Percentiles rank a stretch among this genome's conserved stretches.
Evolutionary conservation across 2,888 invertebrate genomes (phyloP).

Genomic region (Drosophila algonquin): DNA sequence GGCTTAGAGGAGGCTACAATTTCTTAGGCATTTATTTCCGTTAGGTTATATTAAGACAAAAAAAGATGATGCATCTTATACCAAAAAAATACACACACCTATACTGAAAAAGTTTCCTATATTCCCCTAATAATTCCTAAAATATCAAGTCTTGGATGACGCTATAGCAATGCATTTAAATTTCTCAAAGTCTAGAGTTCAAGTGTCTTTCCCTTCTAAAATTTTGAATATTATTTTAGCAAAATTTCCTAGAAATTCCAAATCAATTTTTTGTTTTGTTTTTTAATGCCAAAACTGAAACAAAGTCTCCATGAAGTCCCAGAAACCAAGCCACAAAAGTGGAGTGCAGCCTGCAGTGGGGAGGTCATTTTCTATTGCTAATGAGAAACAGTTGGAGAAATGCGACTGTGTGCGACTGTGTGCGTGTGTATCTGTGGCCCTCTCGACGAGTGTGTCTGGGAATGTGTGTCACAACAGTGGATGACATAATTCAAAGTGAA

Average conservation of each 20-base stretch:
- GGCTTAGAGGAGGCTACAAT: neutral
- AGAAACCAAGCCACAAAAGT: neutral
- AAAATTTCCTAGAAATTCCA: neutral
- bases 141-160: neutral
- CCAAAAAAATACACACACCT: too few species aligned
- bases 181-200: neutral
- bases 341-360: neutral
- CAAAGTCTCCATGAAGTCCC: constrained; percentile 52
- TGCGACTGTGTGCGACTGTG: constrained; percentile 5
- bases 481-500: constrained; percentile 79
- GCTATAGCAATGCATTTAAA: neutral
- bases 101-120: too few species aligned
- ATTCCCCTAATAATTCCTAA: too few species aligned
- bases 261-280: neutral
- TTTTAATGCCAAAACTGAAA: constrained; percentile 50
- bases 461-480: constrained; percentile 48
- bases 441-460: constrained; percentile 16
- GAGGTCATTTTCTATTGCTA: constrained; percentile 54
- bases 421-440: constrained; percentile 25
- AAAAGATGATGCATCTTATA: too few species aligned
- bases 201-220: neutral
- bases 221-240: neutral
- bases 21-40: too few species aligned
- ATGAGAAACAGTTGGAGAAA: constrained; percentile 66
- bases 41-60: too few species aligned